Percentiles rank a stretch among this genome's conserved stretches.
Conservation (phyloP, 2,888 invertebrate species). For the Drosophila mettleri region DNA sequence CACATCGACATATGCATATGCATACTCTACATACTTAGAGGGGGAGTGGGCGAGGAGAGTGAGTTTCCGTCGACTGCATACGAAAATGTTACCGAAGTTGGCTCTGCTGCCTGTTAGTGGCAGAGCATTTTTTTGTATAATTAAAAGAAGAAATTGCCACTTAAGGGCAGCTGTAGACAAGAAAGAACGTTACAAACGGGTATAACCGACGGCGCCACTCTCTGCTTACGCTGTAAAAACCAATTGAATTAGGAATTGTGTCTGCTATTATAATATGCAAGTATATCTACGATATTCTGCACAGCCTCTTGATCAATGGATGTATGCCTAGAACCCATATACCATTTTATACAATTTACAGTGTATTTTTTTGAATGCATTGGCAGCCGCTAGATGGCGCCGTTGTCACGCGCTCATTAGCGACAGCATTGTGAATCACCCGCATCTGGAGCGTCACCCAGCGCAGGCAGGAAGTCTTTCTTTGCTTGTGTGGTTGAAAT, state of each 20-base stretch:
- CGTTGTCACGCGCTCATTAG: slow-evolving; percentile 72
- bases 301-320: too few species aligned
- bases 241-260: background rate
- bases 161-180: slow-evolving; percentile 54
- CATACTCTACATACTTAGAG: background rate
- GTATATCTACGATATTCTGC: too few species aligned
- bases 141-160: slow-evolving; percentile 78
- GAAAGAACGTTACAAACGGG: background rate
- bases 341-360: background rate
- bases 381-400: slow-evolving; percentile 46
- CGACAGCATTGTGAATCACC: slow-evolving; percentile 46
- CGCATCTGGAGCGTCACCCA: slow-evolving; percentile 32
- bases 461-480: slow-evolving; percentile 69
- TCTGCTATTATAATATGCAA: background rate
- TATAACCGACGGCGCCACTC: background rate
- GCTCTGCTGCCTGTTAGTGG: slow-evolving; percentile 39
- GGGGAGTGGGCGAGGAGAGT: background rate
- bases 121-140: slow-evolving; percentile 62
- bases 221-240: background rate
- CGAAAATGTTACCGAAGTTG: slow-evolving; percentile 36
- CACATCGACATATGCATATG: background rate
- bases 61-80: slow-evolving; percentile 5
- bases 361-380: slow-evolving; percentile 47
- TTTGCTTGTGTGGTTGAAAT: slow-evolving; percentile 9
- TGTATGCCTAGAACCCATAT: background rate